phyloP scores from a whole-genome alignment of 2,113 vertebrate genomes.

The Oryzias melastigma region DNA sequence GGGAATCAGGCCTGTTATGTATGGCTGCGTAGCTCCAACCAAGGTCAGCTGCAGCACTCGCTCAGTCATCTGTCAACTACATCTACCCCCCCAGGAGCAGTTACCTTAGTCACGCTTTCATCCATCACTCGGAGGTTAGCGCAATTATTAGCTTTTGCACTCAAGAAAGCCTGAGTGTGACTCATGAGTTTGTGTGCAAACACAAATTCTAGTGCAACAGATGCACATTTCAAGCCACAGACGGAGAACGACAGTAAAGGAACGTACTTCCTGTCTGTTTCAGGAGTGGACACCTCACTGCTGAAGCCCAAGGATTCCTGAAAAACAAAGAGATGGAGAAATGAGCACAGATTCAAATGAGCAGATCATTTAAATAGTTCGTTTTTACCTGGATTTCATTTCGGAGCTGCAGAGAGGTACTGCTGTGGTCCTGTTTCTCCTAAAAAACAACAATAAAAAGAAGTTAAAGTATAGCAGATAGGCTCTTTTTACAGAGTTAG shows the following conservation, averaged over 20 bases:
- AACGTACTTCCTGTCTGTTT: conserved; percentile 94
- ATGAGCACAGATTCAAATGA: not conserved
- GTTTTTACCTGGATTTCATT: conserved; percentile 89
- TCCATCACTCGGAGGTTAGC: too few species aligned
- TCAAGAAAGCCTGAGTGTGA: conserved; percentile 12
- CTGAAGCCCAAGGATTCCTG: conserved; percentile 93
- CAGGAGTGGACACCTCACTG: conserved; percentile 89
- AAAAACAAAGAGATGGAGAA: conserved; percentile 30
- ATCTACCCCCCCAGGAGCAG: not conserved
- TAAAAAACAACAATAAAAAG: conserved; percentile 48
- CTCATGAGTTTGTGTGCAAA: conserved; percentile 38
- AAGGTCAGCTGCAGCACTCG: not conserved
- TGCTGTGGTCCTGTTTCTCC: conserved; percentile 88
- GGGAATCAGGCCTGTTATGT: not conserved
- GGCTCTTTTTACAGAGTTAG: not conserved
- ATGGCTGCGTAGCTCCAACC: not conserved
- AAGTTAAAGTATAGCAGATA: conserved; percentile 4
- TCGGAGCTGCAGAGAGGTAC: conserved; percentile 86
- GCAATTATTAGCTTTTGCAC: too few species aligned
- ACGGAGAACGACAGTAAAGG: not conserved
- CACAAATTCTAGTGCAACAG: conserved; percentile 42
- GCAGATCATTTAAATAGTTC: not conserved
- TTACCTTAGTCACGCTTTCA: conserved; percentile 4
- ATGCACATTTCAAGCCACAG: conserved; percentile 22
- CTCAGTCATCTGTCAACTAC: conserved; percentile 2